Evolutionary conservation across 2,113 vertebrate species (phyloP).

Genomic region (Labrus mixtus): DNA sequence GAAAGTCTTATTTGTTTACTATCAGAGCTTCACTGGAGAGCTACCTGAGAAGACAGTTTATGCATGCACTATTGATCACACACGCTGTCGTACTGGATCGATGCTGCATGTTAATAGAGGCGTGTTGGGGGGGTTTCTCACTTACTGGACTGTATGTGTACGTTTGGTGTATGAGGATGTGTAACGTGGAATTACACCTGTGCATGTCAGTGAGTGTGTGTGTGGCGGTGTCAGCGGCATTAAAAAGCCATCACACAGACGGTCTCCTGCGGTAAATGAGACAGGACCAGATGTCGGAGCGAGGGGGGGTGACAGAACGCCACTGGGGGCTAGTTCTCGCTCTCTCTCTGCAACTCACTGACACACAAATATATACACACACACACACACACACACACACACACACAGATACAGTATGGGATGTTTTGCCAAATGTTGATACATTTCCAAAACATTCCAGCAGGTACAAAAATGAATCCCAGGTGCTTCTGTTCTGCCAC

Average conservation of each 20-base stretch:
- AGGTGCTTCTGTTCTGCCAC: conserved; percentile 30
- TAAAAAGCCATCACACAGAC: conserved; percentile 82
- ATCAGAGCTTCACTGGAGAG: conserved; percentile 43
- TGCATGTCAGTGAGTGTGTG: conserved; percentile 39
- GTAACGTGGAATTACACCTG: background rate
- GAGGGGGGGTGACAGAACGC: conserved; percentile 72
- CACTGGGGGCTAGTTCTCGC: conserved; percentile 67
- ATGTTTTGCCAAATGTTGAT: conserved; percentile 56
- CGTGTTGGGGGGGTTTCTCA: conserved; percentile 15
- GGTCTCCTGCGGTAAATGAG: conserved; percentile 80
- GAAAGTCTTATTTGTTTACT: conserved; percentile 54
- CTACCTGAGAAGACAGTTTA: conserved; percentile 58
- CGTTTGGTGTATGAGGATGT: background rate
- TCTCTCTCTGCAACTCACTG: conserved; percentile 2
- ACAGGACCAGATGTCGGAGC: conserved; percentile 85
- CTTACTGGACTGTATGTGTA: conserved; percentile 13
- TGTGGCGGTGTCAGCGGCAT: conserved; percentile 71
- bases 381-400: conserved; percentile 23
- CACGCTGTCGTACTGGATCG: conserved; percentile 59
- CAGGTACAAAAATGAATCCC: conserved; percentile 60
- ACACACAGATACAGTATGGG: conserved; percentile 35
- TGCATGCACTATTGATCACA: conserved; percentile 73
- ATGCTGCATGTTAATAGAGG: conserved; percentile 62
- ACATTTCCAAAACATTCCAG: conserved; percentile 59
- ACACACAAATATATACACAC: background rate